These are phyloP conservation scores for Listronotus oregonensis DNA, from an alignment of 1,140 invertebrate species.

Conservation along the genomic window DNA sequence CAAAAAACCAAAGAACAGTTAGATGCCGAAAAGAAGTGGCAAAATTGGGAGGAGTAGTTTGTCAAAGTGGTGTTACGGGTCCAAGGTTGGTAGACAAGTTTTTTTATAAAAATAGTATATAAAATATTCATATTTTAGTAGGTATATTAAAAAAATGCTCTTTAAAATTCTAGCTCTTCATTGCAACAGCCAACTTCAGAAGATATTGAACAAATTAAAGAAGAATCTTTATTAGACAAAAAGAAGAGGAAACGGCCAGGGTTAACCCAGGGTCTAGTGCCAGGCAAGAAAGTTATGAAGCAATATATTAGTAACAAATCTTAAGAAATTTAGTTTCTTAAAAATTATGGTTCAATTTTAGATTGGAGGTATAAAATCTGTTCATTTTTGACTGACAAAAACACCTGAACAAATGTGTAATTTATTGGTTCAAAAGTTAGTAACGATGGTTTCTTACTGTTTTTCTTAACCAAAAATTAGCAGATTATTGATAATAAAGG, in stretches of 20 bases:
- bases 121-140: no score
- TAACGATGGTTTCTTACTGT: no score
- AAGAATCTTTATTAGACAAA: conserved; percentile 57
- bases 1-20: conserved; percentile 64
- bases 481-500: no score
- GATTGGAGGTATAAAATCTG: no score
- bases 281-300: conserved; percentile 84
- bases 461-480: no score
- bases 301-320: conserved; percentile 61
- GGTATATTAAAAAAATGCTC: no score
- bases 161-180: conserved; percentile 33
- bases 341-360: no score
- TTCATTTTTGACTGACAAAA: no score
- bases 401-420: no score
- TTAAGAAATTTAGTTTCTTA: conserved; percentile 5
- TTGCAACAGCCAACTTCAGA: conserved; percentile 45
- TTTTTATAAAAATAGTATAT: no score
- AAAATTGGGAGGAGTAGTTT: conserved; percentile 36
- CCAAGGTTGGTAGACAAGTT: neutral
- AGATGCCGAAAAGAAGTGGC: conserved; percentile 56
- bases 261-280: conserved; percentile 74
- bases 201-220: conserved; percentile 58
- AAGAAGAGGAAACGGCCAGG: conserved; percentile 79
- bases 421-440: no score
- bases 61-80: conserved; percentile 8